Evolutionary conservation across 2,797 vertebrate species (phyloP).

Genomic region (Kryptolebias ocellatus): DNA sequence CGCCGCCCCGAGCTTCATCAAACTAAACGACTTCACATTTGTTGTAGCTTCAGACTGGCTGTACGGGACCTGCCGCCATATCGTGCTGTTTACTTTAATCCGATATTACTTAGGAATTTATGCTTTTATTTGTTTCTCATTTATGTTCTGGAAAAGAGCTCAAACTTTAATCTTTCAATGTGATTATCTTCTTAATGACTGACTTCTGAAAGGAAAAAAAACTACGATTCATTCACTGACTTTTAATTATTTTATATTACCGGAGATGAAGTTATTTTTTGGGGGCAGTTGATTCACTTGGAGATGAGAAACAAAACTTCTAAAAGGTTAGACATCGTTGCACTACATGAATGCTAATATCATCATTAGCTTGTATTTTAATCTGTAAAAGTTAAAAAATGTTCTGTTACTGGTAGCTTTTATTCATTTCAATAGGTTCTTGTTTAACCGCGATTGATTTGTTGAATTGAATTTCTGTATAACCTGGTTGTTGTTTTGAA

Average conservation of each 20-base stretch:
- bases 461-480: constrained; percentile 28
- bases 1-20: constrained; percentile 37
- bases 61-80: constrained; percentile 38
- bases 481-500: constrained; percentile 7
- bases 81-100: constrained; percentile 51
- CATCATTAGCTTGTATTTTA: constrained; percentile 27
- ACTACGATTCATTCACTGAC: constrained; percentile 13
- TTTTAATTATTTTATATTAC: constrained; percentile 16
- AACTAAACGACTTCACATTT: constrained; percentile 46
- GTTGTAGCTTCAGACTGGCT: constrained; percentile 29
- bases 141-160: constrained; percentile 47
- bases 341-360: constrained; percentile 7
- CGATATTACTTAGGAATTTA: constrained; percentile 22
- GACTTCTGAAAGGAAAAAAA: constrained; percentile 40
- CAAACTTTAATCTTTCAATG: constrained; percentile 45
- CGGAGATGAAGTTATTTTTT: neutral
- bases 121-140: constrained; percentile 36
- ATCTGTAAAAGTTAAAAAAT: constrained; percentile 6
- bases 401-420: neutral
- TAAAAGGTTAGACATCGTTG: constrained; percentile 6
- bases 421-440: neutral
- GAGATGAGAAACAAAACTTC: neutral
- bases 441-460: neutral
- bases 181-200: constrained; percentile 72
- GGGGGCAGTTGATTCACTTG: neutral